These are phyloP conservation scores for Nothoprocta perdicaria DNA, from an alignment of 2,113 vertebrate species.

Conservation along the genomic window DNA sequence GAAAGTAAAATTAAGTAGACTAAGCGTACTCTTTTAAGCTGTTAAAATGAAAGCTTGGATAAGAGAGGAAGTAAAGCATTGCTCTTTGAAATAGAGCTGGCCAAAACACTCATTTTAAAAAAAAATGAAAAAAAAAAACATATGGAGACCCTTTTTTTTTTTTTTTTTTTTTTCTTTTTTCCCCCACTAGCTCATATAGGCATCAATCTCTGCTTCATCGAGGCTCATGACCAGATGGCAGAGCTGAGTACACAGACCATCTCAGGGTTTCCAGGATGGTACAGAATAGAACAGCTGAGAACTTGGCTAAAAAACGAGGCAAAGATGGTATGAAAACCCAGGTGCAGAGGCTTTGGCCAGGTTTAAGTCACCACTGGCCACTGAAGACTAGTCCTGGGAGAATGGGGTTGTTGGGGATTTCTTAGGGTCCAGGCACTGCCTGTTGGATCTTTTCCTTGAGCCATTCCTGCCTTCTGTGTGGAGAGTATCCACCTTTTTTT, in stretches of 20 bases:
- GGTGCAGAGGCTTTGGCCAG: neutral
- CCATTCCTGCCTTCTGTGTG: neutral
- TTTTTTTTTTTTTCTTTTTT: no score
- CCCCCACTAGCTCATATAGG: neutral
- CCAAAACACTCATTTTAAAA: neutral
- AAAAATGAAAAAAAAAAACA: neutral
- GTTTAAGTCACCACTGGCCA: rapidly evolving
- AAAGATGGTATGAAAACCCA: neutral
- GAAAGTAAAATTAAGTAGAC: neutral
- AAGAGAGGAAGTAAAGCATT: neutral
- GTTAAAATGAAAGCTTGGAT: neutral
- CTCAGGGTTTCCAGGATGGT: neutral
- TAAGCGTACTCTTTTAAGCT: neutral
- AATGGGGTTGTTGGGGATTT: rapidly evolving
- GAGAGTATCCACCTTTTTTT: neutral
- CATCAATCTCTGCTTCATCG: rapidly evolving
- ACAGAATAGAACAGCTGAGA: neutral
- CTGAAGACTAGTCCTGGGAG: neutral
- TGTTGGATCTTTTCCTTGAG: neutral
- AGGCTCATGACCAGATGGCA: neutral
- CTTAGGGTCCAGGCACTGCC: neutral
- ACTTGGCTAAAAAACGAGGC: neutral
- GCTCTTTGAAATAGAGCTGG: neutral
- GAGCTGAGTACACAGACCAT: neutral
- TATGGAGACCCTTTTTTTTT: neutral